Base-by-base conservation (phyloP, 2,113 vertebrate genomes). In the Lycaon pictus region DNA sequence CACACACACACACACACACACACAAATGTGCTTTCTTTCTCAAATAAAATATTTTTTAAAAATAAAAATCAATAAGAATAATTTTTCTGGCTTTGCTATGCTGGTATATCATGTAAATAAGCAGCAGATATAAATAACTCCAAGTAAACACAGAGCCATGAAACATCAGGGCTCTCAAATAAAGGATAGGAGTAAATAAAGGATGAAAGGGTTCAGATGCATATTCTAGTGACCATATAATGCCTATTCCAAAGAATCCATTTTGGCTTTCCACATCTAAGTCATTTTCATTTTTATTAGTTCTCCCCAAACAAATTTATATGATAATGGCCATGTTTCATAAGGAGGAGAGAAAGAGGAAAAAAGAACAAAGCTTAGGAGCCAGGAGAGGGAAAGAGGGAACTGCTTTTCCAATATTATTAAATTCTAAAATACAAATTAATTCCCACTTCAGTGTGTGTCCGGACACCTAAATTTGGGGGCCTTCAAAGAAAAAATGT, bases 201-300 rank as follows among this genome's bases (percentile, higher is more conserved):
- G 83, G 60, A 92, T 63, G 15, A 20, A 79, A 51, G 29, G 0
- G 5, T 53, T 62, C 48, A 62, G 62, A 88, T 91, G 63, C 89
- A 62, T 86, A 95, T 95, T 96, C 91, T 55, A 89, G 65, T 86
- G 71, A 77, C 76, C 89, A 48, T 35, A 77, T 43, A 43, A 65
- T 72, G 43, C 35, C 76, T 76, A 62, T 71, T 63, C 53, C 63
- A 62, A 86, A 96, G 37, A 92, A 74, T 63, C 55, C 55, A 72
- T 51, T 71, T 96, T 91, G 62, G 35, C 58, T 77, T 96, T 62
- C 65, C 56, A 72, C 58, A 79, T 86, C 69, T 72, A 94, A 96
- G 35, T 81, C 51, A 97, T 97, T 98, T 98, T 94, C 94, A 93
- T 95, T 95, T 96, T 96, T 93, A 94, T 98, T 96, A 93, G 29